A percentile compares a stretch with the other conserved stretches of the same genome.
These are phyloP conservation scores for Hemicrepidius hirtus DNA, from an alignment of 2,888 invertebrate genomes.

Conservation along the genomic window DNA sequence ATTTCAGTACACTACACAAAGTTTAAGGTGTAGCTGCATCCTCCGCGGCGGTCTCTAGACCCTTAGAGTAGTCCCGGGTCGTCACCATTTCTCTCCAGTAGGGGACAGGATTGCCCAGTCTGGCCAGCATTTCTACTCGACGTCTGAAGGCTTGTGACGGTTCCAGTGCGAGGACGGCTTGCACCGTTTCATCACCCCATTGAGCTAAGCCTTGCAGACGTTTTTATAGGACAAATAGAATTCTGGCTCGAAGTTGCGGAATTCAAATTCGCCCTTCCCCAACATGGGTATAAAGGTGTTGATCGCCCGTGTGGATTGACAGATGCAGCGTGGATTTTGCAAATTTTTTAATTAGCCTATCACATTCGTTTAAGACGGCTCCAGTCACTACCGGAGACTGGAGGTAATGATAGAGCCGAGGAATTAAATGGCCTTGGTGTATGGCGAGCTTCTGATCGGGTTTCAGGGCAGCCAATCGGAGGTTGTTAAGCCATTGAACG, in stretches of 20 bases:
- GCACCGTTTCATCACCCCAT: too few species aligned
- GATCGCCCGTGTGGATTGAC: conserved; percentile 55
- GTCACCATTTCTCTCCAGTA: conserved; percentile 6
- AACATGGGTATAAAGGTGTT: too few species aligned
- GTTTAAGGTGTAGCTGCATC: too few species aligned
- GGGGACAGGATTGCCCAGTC: background rate
- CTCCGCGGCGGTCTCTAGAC: too few species aligned
- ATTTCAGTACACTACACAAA: too few species aligned
- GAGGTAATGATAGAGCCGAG: conserved; percentile 64
- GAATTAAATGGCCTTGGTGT: conserved; percentile 63
- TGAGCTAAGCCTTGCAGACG: too few species aligned
- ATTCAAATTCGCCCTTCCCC: too few species aligned
- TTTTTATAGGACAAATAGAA: too few species aligned
- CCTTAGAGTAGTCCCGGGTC: background rate
- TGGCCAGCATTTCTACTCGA: background rate
- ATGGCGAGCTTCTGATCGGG: conserved; percentile 67
- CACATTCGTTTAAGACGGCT: conserved; percentile 59
- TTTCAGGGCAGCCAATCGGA: conserved; percentile 65
- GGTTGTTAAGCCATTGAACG: conserved; percentile 55
- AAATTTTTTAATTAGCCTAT: conserved; percentile 61
- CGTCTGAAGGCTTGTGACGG: background rate
- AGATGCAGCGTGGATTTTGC: conserved; percentile 63
- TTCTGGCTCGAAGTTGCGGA: too few species aligned
- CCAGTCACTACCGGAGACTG: conserved; percentile 60
- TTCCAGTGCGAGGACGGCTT: too few species aligned